Conservation (phyloP, 1,140 invertebrate species). For the Nixonia krombeini region DNA sequence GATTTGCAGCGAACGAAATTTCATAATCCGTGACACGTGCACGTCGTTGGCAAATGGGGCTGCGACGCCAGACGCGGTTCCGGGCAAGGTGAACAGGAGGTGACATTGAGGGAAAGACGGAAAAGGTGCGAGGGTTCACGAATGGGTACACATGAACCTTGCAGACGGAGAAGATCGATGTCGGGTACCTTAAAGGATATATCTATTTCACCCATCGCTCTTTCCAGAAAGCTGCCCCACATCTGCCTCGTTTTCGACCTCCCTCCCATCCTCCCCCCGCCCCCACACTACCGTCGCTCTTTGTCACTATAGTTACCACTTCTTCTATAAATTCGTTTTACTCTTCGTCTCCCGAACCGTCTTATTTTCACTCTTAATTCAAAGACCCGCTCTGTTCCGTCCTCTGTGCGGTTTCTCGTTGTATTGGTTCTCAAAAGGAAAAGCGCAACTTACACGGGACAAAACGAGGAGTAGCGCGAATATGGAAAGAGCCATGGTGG, state of each 20-base stretch:
- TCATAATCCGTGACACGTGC: slow-evolving; percentile 44
- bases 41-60: slow-evolving; percentile 7
- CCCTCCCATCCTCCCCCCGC: too few species aligned
- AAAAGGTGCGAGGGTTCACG: slow-evolving; percentile 4
- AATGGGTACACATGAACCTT: slow-evolving; percentile 3
- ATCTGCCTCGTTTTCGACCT: not conserved
- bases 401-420: not conserved
- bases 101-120: not conserved
- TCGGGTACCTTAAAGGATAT: slow-evolving; percentile 18
- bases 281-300: not conserved
- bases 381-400: slow-evolving; percentile 5
- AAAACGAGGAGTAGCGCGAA: slow-evolving; percentile 11
- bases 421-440: not conserved
- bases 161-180: slow-evolving; percentile 17
- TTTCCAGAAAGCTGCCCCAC: not conserved
- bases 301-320: not conserved
- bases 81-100: slow-evolving; percentile 6
- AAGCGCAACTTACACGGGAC: slow-evolving; percentile 8
- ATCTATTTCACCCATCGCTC: slow-evolving; percentile 20
- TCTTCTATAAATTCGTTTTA: not conserved
- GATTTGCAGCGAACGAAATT: slow-evolving; percentile 40
- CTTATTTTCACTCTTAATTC: not conserved
- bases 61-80: not conserved
- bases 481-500: not conserved
- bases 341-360: not conserved